A percentile compares a stretch with the other conserved stretches of the same genome.
These are phyloP conservation scores for Meleagris gallopavo DNA, from an alignment of 2,113 vertebrate species.

Conservation along the genomic window DNA sequence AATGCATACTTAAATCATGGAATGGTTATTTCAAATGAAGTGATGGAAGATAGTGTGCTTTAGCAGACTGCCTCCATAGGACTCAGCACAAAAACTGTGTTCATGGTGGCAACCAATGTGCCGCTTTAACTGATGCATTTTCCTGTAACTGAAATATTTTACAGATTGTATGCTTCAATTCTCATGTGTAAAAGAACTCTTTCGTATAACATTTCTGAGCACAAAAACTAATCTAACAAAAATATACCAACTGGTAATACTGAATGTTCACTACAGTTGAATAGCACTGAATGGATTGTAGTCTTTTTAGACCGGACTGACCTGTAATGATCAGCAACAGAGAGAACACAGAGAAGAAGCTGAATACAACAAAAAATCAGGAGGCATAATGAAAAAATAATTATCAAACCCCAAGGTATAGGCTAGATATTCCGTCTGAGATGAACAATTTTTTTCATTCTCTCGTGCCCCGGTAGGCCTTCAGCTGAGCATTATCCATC, in stretches of 20 bases:
- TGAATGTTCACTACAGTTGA: background rate
- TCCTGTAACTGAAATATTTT: background rate
- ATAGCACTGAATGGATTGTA: background rate
- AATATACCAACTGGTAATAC: background rate
- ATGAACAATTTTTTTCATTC: background rate
- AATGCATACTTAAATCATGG: background rate
- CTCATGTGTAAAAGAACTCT: background rate
- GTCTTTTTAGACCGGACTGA: background rate
- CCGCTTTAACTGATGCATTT: background rate
- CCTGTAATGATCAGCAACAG: background rate
- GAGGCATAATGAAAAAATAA: constrained; percentile 7
- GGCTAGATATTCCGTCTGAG: background rate
- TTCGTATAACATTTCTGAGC: background rate
- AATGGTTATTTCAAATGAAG: background rate
- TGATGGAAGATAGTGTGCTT: background rate
- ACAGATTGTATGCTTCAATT: background rate
- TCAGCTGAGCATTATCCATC: background rate
- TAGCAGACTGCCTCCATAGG: background rate
- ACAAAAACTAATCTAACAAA: background rate
- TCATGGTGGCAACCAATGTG: background rate
- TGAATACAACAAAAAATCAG: background rate
- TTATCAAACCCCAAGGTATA: background rate
- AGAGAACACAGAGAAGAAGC: background rate
- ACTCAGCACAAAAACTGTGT: background rate
- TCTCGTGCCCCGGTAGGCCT: background rate